Conservation (phyloP, 2,797 vertebrate species). For the Rhabdophis nuchalis region DNA sequence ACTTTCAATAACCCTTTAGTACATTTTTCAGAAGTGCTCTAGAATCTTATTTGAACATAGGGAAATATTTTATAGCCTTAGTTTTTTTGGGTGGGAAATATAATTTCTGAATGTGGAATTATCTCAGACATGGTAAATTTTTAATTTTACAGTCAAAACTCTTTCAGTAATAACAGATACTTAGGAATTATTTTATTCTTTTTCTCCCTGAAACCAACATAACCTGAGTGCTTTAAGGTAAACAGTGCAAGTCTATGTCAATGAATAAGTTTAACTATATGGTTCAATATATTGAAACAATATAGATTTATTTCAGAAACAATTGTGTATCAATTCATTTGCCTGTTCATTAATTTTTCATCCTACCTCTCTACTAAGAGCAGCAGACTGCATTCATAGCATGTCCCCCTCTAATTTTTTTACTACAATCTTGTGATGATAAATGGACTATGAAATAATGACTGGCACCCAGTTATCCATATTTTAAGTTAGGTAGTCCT, state of each 20-base stretch:
- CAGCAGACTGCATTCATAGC: background rate
- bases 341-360: background rate
- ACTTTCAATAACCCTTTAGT: background rate
- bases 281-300: background rate
- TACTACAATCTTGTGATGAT: background rate
- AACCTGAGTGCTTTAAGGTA: background rate
- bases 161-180: background rate
- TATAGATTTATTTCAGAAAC: background rate
- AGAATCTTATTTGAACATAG: background rate
- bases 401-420: background rate
- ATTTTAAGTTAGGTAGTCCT: background rate
- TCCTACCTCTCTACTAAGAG: background rate
- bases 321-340: background rate
- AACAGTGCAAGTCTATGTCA: background rate
- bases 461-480: background rate
- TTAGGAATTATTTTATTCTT: background rate
- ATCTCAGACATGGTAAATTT: background rate
- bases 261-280: background rate
- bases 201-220: background rate
- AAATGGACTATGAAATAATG: background rate
- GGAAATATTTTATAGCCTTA: background rate
- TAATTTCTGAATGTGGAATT: background rate
- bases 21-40: background rate
- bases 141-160: background rate
- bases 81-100: background rate